Evolutionary conservation across 2,888 invertebrate genomes (phyloP), one percentile per base, ranked within the genome.

Genomic region (Euclidia mi): DNA sequence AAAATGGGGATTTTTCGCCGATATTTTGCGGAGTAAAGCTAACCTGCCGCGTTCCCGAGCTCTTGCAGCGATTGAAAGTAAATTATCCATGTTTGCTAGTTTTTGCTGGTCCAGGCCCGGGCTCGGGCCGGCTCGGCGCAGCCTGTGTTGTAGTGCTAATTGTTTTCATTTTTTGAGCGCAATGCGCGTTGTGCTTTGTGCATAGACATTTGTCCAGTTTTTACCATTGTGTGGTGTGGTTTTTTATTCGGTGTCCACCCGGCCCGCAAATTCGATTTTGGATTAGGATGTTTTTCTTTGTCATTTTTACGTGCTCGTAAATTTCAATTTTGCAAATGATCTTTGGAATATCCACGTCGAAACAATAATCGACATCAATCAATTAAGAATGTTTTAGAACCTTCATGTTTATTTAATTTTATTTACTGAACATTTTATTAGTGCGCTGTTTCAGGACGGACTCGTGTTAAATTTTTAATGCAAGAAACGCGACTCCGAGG

Each of bases 391-490:
- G 42, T 42, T 45, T 42, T 29, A 38, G 35, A 25, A 44, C 29
- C 56, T 58, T 48, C 63, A 70, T 78, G 71, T 78, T 70, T 84
- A 78, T 78, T 79, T 79, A 76, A 81, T 71, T 69, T 76, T 67
- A 70, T 71, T 76, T 76, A 66, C 74, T 78, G 76, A 69, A 79
- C 72, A 80, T 79, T 82, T 78, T 76, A 81, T 79, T 66, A 65
- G 75, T 69, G 61, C 37, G 48, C 66, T 71, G 66, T 70, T 77
- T 64, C 77, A 52, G 83, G 83, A 81, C 79, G 80, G 83, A 82
- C 82, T 84, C 61, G 76, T 76, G 81, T 79, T 91, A 84, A 85
- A 91, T 91, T 87, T 90, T 90, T 90, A 91, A 91, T 88, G 85
- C 80, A 81, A 87, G 87, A 83, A 87, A 88, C 81, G 88, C 87